Base-by-base conservation (phyloP, 2,888 invertebrate genomes). In the Hyposoter dolosus region DNA sequence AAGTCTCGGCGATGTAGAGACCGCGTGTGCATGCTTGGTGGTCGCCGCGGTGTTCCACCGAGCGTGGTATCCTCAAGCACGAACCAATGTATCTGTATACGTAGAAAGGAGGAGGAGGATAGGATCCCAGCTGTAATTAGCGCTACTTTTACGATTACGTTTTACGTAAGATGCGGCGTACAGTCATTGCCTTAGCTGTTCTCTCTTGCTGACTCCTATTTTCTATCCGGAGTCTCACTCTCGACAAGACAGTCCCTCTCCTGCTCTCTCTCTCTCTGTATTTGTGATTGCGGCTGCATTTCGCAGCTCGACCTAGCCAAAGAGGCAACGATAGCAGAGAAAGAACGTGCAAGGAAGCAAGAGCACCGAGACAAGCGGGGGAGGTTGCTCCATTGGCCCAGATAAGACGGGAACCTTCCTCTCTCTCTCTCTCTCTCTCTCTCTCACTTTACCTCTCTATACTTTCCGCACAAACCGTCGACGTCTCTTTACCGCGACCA, bases 301-400 rank as follows among this genome's bases (percentile, higher is more conserved):
- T 86, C 75, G 86, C 77, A 72, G 78, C 77, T 77, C 84, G 80
- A 81, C 80, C 79, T 84, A 88, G 85, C 71, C 74, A 82, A 71
- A 28, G 72, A 80, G 82, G 68, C 47, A 77, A 60, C 17, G 75
- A 78, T 68, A 68, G 68, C 74, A 50, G 74, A 40, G 66, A 80
- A 28, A 23, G 69, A 72, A 19, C 47, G 76, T n/a, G 40, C 17
- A 32, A 77, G 68, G 23, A 28, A 66, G 40, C 7, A 23, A 68
- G 50, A 69, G 71, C 50, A 45, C 47, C 10, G 19, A 56, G 66
- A 60, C 32, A 43, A 40, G 81, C 76, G 82, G 78, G 83, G 87
- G 88, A 85, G 90, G 88, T 86, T 89, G 92, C 89, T 90, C 92
- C 89, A 91, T 91, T 92, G 92, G 88, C 91, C 92, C 89, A 91